These are phyloP conservation scores for Bombus waltoni DNA, from an alignment of 1,140 invertebrate species.

Conservation along the genomic window DNA sequence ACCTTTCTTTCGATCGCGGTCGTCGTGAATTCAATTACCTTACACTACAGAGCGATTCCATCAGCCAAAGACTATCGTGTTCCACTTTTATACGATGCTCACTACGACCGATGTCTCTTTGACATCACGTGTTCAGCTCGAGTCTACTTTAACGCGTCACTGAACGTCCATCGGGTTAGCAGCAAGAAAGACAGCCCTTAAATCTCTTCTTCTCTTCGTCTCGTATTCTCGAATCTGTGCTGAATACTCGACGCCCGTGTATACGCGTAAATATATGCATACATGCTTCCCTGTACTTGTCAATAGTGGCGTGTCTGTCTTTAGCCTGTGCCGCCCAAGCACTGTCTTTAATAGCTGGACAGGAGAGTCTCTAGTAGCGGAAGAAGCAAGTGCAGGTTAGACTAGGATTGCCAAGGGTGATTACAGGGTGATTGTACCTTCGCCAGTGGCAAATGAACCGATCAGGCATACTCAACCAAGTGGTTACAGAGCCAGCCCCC, in stretches of 20 bases:
- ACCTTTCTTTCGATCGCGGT: neutral
- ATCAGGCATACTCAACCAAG: constrained; percentile 60
- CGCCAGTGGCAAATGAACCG: constrained; percentile 61
- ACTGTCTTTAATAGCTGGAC: constrained; percentile 63
- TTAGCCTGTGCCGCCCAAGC: constrained; percentile 22
- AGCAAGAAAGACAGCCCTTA: constrained; percentile 55
- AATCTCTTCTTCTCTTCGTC: constrained; percentile 27
- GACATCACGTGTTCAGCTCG: constrained; percentile 14
- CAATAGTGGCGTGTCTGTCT: constrained; percentile 10
- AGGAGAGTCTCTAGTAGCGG: constrained; percentile 40
- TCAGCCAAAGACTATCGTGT: neutral
- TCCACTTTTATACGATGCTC: neutral
- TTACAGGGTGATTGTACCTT: constrained; percentile 34
- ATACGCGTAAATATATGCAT: neutral
- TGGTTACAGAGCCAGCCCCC: constrained; percentile 49
- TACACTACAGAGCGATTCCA: neutral
- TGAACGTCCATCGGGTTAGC: constrained; percentile 15
- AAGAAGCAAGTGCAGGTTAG: constrained; percentile 50
- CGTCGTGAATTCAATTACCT: constrained; percentile 1
- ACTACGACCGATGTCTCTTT: neutral
- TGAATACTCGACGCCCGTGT: neutral
- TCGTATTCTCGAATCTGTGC: constrained; percentile 26
- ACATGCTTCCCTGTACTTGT: neutral
- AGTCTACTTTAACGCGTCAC: constrained; percentile 61
- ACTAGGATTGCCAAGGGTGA: constrained; percentile 35